These are phyloP conservation scores for Cantharis flavilabris DNA, from an alignment of 2,888 invertebrate genomes.

Conservation along the genomic window DNA sequence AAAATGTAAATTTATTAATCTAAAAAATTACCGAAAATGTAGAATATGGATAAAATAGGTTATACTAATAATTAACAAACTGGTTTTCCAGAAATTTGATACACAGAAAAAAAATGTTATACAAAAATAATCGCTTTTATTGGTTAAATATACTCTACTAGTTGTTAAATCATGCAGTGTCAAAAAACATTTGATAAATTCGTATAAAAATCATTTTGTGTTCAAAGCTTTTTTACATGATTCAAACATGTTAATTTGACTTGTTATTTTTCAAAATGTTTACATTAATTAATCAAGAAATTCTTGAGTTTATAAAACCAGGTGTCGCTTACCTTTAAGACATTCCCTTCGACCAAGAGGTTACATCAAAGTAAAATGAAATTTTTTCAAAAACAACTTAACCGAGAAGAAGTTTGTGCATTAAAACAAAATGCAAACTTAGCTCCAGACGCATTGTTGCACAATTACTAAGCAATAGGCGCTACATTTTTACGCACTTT, in stretches of 20 bases:
- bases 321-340: background rate
- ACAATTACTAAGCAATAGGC: no score
- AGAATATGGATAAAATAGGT: background rate
- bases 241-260: background rate
- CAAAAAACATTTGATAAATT: background rate
- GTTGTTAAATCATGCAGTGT: background rate
- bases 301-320: background rate
- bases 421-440: background rate
- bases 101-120: background rate
- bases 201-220: background rate
- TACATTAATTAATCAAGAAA: slow-evolving; percentile 1
- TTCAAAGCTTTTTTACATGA: background rate
- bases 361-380: background rate
- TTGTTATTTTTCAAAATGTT: background rate
- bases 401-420: background rate
- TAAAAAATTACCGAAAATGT: background rate
- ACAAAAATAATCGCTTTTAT: background rate
- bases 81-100: background rate
- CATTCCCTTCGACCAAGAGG: background rate
- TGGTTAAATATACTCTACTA: background rate
- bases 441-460: no score
- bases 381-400: background rate
- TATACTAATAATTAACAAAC: background rate
- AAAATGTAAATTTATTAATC: background rate
- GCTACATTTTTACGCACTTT: no score